Percentiles rank a stretch among this genome's conserved stretches.
Conservation (phyloP, 2,888 invertebrate genomes). For the Aquatica leii region DNA sequence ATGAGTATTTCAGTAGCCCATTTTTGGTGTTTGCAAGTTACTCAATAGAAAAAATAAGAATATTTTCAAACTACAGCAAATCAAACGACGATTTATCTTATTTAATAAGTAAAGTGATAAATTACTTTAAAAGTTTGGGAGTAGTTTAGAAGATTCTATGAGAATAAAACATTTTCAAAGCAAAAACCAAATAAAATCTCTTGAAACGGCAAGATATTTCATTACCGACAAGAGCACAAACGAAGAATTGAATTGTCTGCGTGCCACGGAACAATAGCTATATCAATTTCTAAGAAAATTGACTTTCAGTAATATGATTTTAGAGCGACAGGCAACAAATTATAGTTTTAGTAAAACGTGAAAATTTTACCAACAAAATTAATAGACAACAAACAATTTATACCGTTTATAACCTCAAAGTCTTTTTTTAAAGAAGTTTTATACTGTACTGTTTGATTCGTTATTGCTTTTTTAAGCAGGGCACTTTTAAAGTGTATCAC, state of each 20-base stretch:
- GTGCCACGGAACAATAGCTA: constrained; percentile 27
- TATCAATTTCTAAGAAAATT: constrained; percentile 30
- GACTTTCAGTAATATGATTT: constrained; percentile 24
- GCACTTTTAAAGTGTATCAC: too few relatives aligned
- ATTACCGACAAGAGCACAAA: constrained; percentile 22
- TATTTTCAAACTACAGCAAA: too few relatives aligned
- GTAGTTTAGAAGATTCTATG: background rate
- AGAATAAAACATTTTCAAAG: constrained; percentile 10
- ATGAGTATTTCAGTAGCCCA: background rate
- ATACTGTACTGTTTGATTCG: too few relatives aligned
- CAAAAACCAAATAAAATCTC: constrained; percentile 18
- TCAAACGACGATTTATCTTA: background rate
- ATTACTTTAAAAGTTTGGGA: constrained; percentile 9
- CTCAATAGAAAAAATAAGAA: too few relatives aligned
- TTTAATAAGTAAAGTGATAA: constrained; percentile 16
- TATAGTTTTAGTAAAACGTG: constrained; percentile 8
- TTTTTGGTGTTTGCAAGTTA: background rate
- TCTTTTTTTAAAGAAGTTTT: too few relatives aligned
- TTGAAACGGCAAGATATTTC: constrained; percentile 18
- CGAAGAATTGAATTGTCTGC: constrained; percentile 36
- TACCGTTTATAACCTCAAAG: too few relatives aligned
- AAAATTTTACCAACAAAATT: background rate
- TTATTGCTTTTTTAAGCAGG: too few relatives aligned
- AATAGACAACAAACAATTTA: too few relatives aligned
- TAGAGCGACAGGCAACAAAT: background rate